Base-by-base conservation (phyloP, 2,888 invertebrate genomes). In the Orthonychiurus folsomi region DNA sequence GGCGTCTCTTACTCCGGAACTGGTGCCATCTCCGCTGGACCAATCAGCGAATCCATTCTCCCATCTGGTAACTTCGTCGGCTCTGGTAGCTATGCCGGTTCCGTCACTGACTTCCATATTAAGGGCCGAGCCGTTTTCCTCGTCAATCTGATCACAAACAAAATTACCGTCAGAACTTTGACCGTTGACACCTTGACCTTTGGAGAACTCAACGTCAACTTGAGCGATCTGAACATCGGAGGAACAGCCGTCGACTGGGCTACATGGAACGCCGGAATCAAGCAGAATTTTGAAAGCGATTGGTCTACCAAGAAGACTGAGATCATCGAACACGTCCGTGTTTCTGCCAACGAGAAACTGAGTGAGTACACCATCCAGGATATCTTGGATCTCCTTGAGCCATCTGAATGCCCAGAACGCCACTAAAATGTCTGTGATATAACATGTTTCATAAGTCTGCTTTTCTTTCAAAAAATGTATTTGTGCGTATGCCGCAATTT, bases 11-110 rank as follows among this genome's bases (percentile, higher is more conserved):
- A 21, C 15, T 56, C 2, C 18, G 63, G 59, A 27, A 25, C 20
- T 1, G 67, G 67, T 15, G 61, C 58, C 55, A 18, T 67, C 23
- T 65, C 65, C 61, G 62, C 59, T 24, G 58, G 62, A 23, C 67
- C 67, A 0, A 47, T 67, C 59, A 37, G 60, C 12, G 37, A 55
- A 2, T 63, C 53, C 23, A 62, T 63, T 50, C 26, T 67, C 25
- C 67, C 67, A 27, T 28, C 54, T n/a, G 67, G 67, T n/a, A 58
- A 62, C 56, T 59, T 63, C 28, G 61, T 60, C 9, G 67, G 65
- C 18, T 20, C 47, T 2, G 65, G 67, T 15, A 18, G 2, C 20
- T 63, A 56, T 20, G 26, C n/a, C 24, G 20, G 62, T 15, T 2
- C 18, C 5, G 64, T 47, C 21, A 48, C 50, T n/a, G 55, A 53